Base-by-base conservation (phyloP, 1,140 invertebrate species). In the Drosophila novamexicana region DNA sequence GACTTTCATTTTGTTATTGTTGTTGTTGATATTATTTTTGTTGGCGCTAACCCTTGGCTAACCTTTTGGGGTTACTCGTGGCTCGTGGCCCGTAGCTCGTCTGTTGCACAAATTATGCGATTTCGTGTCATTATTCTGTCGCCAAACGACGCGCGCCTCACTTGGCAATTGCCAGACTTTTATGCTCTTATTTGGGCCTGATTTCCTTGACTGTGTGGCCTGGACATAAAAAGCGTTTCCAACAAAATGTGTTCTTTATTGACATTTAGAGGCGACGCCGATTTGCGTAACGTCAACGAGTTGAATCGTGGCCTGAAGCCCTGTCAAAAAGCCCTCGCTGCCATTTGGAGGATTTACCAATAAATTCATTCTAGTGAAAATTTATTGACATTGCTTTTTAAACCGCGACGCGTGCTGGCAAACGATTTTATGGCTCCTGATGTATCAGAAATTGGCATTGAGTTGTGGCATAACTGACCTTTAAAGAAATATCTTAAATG, bases 321-420 rank as follows among this genome's bases (percentile, higher is more conserved):
- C 65, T 66, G 77, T 84, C 84, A 88, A 84, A 88, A 88, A 89
- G 82, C 71, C 12, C 29, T 14, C 53, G 68, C 16, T 10, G 37
- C 40, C n/a, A 6, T 49, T 49, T 44, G 32, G 66, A 54, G 75
- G 82, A 81, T 81, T 86, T 88, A 62, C 80, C 84, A 90, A 88
- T 88, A 89, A 88, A 89, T 88, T 84, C 85, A 70, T 84, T 88
- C 85, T 88, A 88, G 84, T 88, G 84, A 88, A 88, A 88, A 88
- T 88, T 88, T 88, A 88, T 84, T 80, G 77, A 44, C 84, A 88
- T 88, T 89, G 85, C 70, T 77, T 88, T 88, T 88, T 88, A 88
- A 88, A 88, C 77, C 84, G 80, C 84, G 84, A 77, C 70, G 84
- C 84, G 80, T 89, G 84, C 50, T 81, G 77, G 50, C 77, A 68